Percentiles rank a stretch among this genome's conserved stretches.
phyloP scores from a whole-genome alignment of 2,888 invertebrate genomes.

The Muschampia plurimacula region DNA sequence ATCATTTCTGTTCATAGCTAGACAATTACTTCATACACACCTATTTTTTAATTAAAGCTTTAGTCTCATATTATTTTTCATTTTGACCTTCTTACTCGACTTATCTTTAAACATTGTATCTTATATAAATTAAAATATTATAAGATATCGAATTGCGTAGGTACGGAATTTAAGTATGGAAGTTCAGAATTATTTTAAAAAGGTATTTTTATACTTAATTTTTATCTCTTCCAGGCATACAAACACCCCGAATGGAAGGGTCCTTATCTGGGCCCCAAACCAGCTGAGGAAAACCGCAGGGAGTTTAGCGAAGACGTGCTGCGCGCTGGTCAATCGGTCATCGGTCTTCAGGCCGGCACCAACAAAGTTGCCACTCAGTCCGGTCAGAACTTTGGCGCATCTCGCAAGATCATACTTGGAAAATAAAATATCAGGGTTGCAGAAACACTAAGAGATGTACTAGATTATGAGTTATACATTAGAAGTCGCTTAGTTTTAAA shows the following conservation, averaged over 20 bases:
- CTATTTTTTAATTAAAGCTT: too few species aligned
- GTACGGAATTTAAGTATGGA: too few species aligned
- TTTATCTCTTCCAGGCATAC: slow-evolving; percentile 86
- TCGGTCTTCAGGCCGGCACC: slow-evolving; percentile 94
- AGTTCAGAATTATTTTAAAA: too few species aligned
- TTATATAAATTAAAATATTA: too few species aligned
- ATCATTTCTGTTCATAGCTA: too few species aligned
- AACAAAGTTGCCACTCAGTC: slow-evolving; percentile 94
- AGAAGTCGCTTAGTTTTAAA: not conserved
- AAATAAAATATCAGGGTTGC: slow-evolving; percentile 77
- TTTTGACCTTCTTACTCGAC: too few species aligned
- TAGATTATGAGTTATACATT: not conserved
- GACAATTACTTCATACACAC: too few species aligned
- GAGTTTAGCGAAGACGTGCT: slow-evolving; percentile 93
- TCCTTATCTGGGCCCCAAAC: slow-evolving; percentile 93
- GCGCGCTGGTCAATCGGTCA: slow-evolving; percentile 93
- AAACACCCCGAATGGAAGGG: slow-evolving; percentile 94
- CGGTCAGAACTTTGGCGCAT: slow-evolving; percentile 95
- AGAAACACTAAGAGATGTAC: slow-evolving; percentile 7
- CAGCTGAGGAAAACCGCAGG: slow-evolving; percentile 93
- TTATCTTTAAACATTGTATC: too few species aligned
- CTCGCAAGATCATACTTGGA: slow-evolving; percentile 92
- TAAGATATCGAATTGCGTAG: too few species aligned
- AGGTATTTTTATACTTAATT: not conserved
- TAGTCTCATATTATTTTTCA: too few species aligned